Evolutionary conservation across 92 coral and sea anemone species (phyloP), one percentile per base, ranked within the genome.

Genomic region (Montipora capitata): DNA sequence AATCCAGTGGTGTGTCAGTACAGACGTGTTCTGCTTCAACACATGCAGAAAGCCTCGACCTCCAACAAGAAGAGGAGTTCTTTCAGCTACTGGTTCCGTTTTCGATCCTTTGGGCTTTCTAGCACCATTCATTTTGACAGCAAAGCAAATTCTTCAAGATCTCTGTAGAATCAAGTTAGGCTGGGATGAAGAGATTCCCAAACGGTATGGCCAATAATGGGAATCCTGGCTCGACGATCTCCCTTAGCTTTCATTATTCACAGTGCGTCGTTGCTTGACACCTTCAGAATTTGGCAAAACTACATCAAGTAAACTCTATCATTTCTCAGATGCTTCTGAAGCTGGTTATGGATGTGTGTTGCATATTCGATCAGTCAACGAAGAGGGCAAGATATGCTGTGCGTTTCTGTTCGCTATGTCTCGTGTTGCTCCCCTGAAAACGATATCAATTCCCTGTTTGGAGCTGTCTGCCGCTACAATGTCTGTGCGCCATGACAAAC

Each of bases 371-470:
- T 44, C 78, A 63, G 80, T 42, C 3, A 76, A 59, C 18, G 56
- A 44, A 11, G 48, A 49, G 18, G 88, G 85, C 18, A 75, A 43
- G n/a, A 43, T 76, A 1, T 85, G 1, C 5, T 74, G 88, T 72
- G 45, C 72, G 10, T 66, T 83, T 76, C 69, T 89, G 0, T 83
- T 89, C 62, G 90, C 76, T 7, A 90, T 77, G 43, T 85, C 89
- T 2, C 68, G 70, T 14, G 40, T 85, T 14, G 75, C 86, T 1
- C 89, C 89, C 17, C 38, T 75, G 89, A 85, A 85, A 51, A 15
- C 78, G 35, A 35, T 75, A 2, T 51, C 89, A 1, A 41, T 85
- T n/a, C 76, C 86, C 14, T 57, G 87, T 18, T 44, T 85, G 15
- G 85, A 83, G 67, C 83, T 83, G 15, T 45, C 88, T 1, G 88